Percentiles rank a stretch among this genome's conserved stretches.
Conservation (phyloP, 2,113 vertebrate species). For the Sceloporus tristichus region DNA sequence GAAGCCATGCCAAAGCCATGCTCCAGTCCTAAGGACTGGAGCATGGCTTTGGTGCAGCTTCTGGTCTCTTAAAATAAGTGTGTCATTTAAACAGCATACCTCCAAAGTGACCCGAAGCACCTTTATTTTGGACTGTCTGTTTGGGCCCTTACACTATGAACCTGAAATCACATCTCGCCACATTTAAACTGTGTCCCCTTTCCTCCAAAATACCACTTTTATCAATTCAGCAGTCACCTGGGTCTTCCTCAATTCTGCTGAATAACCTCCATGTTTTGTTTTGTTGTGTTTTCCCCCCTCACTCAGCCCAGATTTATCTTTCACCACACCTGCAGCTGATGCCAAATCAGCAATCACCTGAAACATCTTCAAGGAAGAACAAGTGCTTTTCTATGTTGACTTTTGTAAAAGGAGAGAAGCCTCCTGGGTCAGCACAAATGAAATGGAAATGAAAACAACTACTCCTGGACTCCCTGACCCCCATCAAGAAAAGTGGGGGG, state of each 20-base stretch:
- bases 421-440: background rate
- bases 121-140: no score
- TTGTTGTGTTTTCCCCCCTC: background rate
- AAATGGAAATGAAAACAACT: background rate
- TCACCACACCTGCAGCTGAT: background rate
- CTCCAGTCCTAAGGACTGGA: no score
- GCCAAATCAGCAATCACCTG: background rate
- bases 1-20: no score
- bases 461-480: background rate
- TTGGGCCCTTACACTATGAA: no score
- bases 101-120: no score
- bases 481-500: background rate
- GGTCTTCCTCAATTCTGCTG: background rate
- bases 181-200: background rate
- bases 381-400: background rate
- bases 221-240: background rate
- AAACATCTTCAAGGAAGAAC: background rate
- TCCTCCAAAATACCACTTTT: background rate
- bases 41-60: no score
- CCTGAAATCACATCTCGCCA: background rate
- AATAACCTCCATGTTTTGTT: background rate
- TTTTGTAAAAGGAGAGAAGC: background rate
- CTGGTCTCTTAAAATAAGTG: no score
- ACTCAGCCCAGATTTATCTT: background rate
- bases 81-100: no score